Percentiles rank a stretch among this genome's conserved stretches.
phyloP scores from a whole-genome alignment of 2,113 vertebrate species.

The Conger conger region DNA sequence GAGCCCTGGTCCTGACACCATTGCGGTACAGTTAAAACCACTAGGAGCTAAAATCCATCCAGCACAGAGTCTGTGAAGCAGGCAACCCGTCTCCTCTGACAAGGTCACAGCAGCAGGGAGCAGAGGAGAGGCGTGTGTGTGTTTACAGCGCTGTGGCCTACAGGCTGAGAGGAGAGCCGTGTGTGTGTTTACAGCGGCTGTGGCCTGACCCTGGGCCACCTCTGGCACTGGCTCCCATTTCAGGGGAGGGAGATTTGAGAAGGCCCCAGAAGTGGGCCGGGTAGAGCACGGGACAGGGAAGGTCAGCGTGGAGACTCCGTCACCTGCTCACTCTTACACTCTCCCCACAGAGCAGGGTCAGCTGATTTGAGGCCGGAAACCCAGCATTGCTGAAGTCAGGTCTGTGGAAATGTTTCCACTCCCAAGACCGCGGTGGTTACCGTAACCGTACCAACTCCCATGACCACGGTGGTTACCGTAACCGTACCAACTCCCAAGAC shows the following conservation, averaged over 20 bases:
- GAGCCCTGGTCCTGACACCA: no score
- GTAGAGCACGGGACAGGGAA: no score
- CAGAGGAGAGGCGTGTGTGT: no score
- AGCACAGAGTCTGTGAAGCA: no score
- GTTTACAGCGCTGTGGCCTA: not conserved
- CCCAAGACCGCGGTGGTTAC: no score
- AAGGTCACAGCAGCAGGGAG: no score
- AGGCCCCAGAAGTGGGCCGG: not conserved
- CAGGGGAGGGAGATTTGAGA: constrained; percentile 31
- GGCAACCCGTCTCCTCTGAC: no score
- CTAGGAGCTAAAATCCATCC: no score
- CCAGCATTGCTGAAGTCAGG: not conserved
- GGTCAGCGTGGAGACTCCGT: not conserved
- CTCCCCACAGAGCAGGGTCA: not conserved
- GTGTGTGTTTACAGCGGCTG: not conserved
- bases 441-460: no score
- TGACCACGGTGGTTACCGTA: not conserved
- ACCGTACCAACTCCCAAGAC: no score
- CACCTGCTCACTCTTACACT: not conserved
- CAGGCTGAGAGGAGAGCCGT: no score
- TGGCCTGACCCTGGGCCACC: not conserved
- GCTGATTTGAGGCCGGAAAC: not conserved
- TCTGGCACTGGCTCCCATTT: constrained; percentile 29
- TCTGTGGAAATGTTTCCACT: not conserved
- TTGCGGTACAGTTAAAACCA: no score